Evolutionary conservation across 2,113 vertebrate species (phyloP).

Genomic region (Plotosus lineatus): DNA sequence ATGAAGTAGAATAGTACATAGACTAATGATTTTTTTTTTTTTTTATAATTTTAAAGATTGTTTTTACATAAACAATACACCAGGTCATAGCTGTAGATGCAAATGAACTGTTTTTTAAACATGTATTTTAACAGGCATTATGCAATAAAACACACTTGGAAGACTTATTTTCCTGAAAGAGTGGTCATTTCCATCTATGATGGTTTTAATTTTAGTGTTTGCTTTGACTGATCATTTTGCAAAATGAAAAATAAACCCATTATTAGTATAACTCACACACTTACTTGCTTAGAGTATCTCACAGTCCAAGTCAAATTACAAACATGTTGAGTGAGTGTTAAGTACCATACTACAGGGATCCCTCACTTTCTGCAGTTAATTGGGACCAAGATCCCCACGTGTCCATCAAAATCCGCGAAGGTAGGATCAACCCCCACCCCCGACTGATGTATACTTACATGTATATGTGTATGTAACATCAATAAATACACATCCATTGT

Average conservation of each 20-base stretch:
- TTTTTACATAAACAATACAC: background rate
- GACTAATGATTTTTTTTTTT: background rate
- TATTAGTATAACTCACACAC: background rate
- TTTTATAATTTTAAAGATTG: no score
- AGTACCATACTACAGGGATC: no score
- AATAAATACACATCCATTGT: no score
- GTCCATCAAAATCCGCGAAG: no score
- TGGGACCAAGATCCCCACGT: no score
- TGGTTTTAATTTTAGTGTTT: background rate
- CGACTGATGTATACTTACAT: no score
- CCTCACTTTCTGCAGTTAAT: no score
- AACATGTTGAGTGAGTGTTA: background rate
- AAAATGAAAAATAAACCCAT: background rate
- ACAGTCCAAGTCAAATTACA: background rate
- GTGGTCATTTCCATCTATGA: background rate
- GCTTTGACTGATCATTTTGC: background rate
- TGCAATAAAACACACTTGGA: background rate
- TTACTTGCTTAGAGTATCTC: background rate
- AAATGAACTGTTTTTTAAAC: background rate
- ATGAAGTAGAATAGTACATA: background rate
- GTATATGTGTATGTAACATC: no score
- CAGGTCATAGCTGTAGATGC: background rate
- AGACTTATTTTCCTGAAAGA: background rate
- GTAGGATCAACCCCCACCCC: no score
- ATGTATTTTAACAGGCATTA: background rate